phyloP scores from a whole-genome alignment of 2,888 invertebrate species.

The Acanthosepion pharaonis region DNA sequence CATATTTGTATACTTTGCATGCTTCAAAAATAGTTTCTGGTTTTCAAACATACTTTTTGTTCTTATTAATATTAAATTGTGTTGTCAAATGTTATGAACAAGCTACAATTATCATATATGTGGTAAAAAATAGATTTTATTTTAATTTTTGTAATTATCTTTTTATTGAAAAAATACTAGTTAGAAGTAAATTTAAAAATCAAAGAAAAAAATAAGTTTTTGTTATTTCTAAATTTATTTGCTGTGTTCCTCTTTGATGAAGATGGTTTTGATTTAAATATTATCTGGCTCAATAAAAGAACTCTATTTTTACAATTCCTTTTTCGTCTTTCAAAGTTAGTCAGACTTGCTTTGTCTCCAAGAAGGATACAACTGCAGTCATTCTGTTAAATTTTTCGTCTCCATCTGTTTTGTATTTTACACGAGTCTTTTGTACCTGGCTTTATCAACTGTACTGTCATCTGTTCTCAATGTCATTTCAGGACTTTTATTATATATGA shows the following conservation, averaged over 20 bases:
- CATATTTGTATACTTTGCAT: too few species aligned
- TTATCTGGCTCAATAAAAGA: neutral
- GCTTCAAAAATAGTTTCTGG: too few species aligned
- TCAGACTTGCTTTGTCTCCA: neutral
- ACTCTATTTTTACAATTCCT: conserved; percentile 18
- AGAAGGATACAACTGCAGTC: neutral
- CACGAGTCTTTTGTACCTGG: neutral
- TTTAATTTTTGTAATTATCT: too few species aligned
- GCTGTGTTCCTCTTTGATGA: neutral
- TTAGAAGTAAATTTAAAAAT: neutral
- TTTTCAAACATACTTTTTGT: too few species aligned
- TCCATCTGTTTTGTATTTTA: neutral
- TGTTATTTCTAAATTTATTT: neutral
- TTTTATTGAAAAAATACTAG: neutral
- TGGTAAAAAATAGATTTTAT: too few species aligned
- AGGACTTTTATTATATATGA: neutral
- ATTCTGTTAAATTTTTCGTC: neutral
- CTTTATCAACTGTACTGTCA: neutral
- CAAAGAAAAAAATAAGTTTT: neutral
- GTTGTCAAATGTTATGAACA: too few species aligned
- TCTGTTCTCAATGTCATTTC: neutral
- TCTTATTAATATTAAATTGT: too few species aligned
- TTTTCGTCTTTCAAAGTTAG: neutral
- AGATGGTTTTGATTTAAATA: neutral
- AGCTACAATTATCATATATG: too few species aligned